Conservation (phyloP, 2,797 vertebrate species). For the Anguilla marmorata region DNA sequence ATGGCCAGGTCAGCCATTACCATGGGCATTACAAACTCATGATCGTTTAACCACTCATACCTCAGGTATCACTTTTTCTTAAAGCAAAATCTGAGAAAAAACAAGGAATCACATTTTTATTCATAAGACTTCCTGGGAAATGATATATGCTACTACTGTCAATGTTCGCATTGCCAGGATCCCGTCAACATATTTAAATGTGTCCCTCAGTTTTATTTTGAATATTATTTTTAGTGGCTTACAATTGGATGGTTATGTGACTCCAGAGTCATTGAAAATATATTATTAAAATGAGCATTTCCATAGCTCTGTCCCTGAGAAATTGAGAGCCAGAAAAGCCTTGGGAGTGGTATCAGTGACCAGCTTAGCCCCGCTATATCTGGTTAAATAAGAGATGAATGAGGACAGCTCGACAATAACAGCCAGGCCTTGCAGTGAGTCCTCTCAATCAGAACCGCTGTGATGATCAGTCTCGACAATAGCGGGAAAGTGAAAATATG, state of each 20-base stretch:
- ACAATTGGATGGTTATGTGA: not conserved
- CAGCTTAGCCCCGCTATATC: slow-evolving; percentile 6
- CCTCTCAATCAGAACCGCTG: slow-evolving; percentile 5
- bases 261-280: not conserved
- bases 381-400: slow-evolving; percentile 24
- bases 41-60: not conserved
- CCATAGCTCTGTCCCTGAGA: not conserved
- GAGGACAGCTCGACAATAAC: slow-evolving; percentile 21
- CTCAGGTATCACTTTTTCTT: not conserved
- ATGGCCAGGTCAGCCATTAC: not conserved
- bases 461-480: slow-evolving; percentile 19
- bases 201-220: not conserved
- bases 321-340: not conserved
- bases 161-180: not conserved
- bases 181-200: not conserved
- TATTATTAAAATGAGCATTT: not conserved
- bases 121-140: not conserved
- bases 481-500: slow-evolving; percentile 28
- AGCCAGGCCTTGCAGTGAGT: slow-evolving; percentile 8
- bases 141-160: not conserved
- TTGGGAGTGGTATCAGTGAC: not conserved
- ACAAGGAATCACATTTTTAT: not conserved
- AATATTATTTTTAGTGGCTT: not conserved
- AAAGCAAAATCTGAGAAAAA: not conserved
- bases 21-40: not conserved